Conservation (phyloP, 2,797 vertebrate genomes). For the Borostomias antarcticus region DNA sequence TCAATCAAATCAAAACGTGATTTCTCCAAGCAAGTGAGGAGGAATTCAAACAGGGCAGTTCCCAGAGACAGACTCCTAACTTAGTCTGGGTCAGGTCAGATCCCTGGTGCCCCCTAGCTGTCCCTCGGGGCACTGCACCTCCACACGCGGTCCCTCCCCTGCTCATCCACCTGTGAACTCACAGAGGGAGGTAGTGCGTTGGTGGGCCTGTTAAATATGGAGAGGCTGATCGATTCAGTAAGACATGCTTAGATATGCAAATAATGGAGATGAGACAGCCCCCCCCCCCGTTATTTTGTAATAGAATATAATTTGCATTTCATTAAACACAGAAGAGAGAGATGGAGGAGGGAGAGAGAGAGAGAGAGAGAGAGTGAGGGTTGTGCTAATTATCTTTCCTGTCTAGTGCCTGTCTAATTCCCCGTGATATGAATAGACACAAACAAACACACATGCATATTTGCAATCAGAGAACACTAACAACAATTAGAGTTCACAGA, state of each 20-base stretch:
- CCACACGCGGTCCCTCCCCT: slow-evolving; percentile 39
- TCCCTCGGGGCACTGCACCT: slow-evolving; percentile 53
- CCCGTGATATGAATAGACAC: neutral
- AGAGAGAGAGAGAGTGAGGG: slow-evolving; percentile 12
- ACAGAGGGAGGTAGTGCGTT: slow-evolving; percentile 23
- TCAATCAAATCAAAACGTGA: too few species aligned
- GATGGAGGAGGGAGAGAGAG: neutral
- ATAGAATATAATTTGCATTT: slow-evolving; percentile 54
- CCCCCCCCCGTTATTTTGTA: slow-evolving; percentile 38
- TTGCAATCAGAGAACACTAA: slow-evolving; percentile 2
- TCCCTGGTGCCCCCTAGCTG: slow-evolving; percentile 59
- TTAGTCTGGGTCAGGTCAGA: slow-evolving; percentile 56
- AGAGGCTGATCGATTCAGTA: slow-evolving; percentile 49
- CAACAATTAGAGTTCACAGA: neutral
- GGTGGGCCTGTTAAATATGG: slow-evolving; percentile 30
- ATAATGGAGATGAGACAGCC: slow-evolving; percentile 37
- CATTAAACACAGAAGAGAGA: slow-evolving; percentile 20
- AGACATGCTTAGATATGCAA: slow-evolving; percentile 50
- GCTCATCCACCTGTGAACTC: slow-evolving; percentile 44
- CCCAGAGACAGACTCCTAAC: slow-evolving; percentile 41
- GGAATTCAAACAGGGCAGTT: slow-evolving; percentile 2
- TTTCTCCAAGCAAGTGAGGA: neutral
- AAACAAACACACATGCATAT: neutral
- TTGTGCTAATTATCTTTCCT: slow-evolving; percentile 12
- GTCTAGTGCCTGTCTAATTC: slow-evolving; percentile 3